phyloP scores from a whole-genome alignment of 2,797 vertebrate genomes.

The Rhyacichthys aspro region DNA sequence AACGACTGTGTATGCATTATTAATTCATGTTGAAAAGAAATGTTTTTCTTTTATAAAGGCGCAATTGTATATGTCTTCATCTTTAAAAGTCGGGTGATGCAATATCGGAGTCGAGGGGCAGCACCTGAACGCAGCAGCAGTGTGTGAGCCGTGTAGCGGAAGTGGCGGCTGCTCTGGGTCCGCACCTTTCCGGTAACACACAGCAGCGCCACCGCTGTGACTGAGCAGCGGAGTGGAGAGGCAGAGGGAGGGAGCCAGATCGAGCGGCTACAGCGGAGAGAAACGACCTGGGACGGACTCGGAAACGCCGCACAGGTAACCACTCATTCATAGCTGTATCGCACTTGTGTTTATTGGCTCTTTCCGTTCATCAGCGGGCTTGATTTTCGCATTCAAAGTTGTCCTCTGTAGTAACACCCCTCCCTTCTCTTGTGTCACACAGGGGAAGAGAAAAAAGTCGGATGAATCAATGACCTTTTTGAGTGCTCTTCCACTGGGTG shows the following conservation, averaged over 20 bases:
- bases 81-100: not conserved
- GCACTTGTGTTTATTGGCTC: not conserved
- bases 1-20: no score
- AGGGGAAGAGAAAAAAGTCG: slow-evolving; percentile 78
- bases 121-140: slow-evolving; percentile 43
- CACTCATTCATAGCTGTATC: slow-evolving; percentile 36
- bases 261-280: slow-evolving; percentile 73
- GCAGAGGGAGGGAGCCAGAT: slow-evolving; percentile 37
- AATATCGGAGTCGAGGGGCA: slow-evolving; percentile 26
- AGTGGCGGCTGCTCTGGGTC: slow-evolving; percentile 83
- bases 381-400: slow-evolving; percentile 75
- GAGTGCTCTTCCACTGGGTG: slow-evolving; percentile 60
- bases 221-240: slow-evolving; percentile 50
- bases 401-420: slow-evolving; percentile 79
- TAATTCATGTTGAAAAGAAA: no score
- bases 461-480: slow-evolving; percentile 83
- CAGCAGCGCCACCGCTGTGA: slow-evolving; percentile 69
- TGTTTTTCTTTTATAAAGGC: no score
- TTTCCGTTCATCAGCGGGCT: not conserved
- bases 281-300: slow-evolving; percentile 65
- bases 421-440: slow-evolving; percentile 84
- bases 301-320: slow-evolving; percentile 63
- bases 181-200: slow-evolving; percentile 88
- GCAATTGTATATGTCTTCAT: not conserved
- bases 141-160: slow-evolving; percentile 76